Evolutionary conservation across 2,113 vertebrate species (phyloP).

Genomic region (Misgurnus mizolepis): DNA sequence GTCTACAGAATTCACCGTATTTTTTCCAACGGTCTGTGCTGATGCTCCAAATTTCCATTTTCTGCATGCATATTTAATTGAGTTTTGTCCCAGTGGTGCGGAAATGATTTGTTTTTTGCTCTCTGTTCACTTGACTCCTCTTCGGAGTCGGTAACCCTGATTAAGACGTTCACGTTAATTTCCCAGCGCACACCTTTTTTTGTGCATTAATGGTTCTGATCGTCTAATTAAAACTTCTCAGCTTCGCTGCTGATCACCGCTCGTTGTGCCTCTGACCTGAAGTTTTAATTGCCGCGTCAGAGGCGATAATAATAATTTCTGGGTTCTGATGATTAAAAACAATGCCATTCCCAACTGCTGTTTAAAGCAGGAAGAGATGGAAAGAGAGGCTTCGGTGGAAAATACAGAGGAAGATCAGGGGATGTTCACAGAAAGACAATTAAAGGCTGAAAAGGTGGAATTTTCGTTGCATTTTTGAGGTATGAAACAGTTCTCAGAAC

Average conservation of each 20-base stretch:
- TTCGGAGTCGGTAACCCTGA: slow-evolving; percentile 86
- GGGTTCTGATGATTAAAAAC: slow-evolving; percentile 86
- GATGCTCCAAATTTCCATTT: slow-evolving; percentile 83
- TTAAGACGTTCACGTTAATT: slow-evolving; percentile 87
- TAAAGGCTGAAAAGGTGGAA: slow-evolving; percentile 50
- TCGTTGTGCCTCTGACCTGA: slow-evolving; percentile 85
- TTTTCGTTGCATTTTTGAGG: slow-evolving; percentile 54
- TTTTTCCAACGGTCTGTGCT: slow-evolving; percentile 77
- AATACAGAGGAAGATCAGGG: slow-evolving; percentile 27
- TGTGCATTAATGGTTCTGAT: slow-evolving; percentile 88
- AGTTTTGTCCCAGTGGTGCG: slow-evolving; percentile 85
- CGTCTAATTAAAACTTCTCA: slow-evolving; percentile 87
- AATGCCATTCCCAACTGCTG: slow-evolving; percentile 81
- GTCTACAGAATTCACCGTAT: slow-evolving; percentile 74
- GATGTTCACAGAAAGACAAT: slow-evolving; percentile 15
- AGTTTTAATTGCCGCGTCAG: slow-evolving; percentile 85
- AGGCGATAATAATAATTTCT: slow-evolving; percentile 86
- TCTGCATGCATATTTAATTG: slow-evolving; percentile 86
- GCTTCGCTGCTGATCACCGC: slow-evolving; percentile 84
- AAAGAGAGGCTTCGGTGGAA: slow-evolving; percentile 56
- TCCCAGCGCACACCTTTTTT: slow-evolving; percentile 86
- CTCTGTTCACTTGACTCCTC: slow-evolving; percentile 87
- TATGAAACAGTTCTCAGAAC: slow-evolving; percentile 15
- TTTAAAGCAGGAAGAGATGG: slow-evolving; percentile 59
- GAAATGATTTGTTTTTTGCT: slow-evolving; percentile 88